phyloP scores from a whole-genome alignment of 1,140 invertebrate species.

The Varroa destructor region DNA sequence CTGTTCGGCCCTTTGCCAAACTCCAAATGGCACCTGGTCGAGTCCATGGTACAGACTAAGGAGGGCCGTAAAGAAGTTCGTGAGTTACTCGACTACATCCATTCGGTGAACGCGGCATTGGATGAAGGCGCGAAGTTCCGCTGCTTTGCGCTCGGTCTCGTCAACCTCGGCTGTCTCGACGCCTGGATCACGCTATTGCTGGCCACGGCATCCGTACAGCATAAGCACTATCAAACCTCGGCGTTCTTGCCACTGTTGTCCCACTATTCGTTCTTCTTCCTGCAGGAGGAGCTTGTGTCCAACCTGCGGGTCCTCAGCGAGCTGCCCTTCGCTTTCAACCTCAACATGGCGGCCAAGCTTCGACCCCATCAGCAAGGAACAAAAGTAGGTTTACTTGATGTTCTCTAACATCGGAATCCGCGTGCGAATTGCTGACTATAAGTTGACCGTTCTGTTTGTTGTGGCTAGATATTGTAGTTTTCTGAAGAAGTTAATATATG shows the following conservation, averaged over 20 bases:
- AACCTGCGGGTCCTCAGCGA: slow-evolving; percentile 27
- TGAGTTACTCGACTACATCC: slow-evolving; percentile 14
- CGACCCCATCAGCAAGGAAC: slow-evolving; percentile 23
- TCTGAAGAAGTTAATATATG: no score
- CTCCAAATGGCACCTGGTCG: slow-evolving; percentile 54
- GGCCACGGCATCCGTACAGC: slow-evolving; percentile 14
- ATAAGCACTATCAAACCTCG: slow-evolving; percentile 20
- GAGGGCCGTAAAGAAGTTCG: slow-evolving; percentile 25
- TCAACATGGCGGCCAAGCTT: slow-evolving; percentile 23
- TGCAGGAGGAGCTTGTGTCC: slow-evolving; percentile 20
- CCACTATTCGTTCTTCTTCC: slow-evolving; percentile 26
- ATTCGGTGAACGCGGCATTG: slow-evolving; percentile 6
- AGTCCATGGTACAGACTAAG: slow-evolving; percentile 23
- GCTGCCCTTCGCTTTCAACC: slow-evolving; percentile 26
- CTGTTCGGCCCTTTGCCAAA: slow-evolving; percentile 71
- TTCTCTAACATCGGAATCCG: background rate
- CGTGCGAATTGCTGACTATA: background rate
- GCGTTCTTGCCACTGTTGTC: slow-evolving; percentile 15
- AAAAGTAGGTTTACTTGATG: background rate
- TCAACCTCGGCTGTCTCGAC: slow-evolving; percentile 24
- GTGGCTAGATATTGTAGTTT: background rate
- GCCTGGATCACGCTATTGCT: slow-evolving; percentile 20
- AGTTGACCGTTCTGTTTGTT: background rate
- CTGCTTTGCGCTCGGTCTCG: slow-evolving; percentile 21
- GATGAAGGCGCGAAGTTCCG: slow-evolving; percentile 24